phyloP scores from a whole-genome alignment of 2,113 vertebrate genomes.

The Equus quagga region DNA sequence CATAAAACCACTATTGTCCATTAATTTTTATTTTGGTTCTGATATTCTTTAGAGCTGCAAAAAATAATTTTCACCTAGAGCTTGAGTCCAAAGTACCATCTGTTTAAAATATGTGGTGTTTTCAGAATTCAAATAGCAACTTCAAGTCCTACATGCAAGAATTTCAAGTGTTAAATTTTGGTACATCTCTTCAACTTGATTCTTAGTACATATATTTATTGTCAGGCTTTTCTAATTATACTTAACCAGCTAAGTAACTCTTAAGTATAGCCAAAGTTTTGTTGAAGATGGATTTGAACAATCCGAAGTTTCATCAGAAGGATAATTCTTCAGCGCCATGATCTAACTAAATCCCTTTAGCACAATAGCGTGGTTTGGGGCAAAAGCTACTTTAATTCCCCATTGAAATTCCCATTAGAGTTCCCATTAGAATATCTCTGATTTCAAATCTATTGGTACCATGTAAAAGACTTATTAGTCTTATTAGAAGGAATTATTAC shows the following conservation, averaged over 20 bases:
- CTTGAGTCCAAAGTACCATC: background rate
- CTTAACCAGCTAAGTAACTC: background rate
- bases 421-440: background rate
- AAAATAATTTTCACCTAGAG: background rate
- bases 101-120: background rate
- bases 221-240: background rate
- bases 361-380: background rate
- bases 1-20: background rate
- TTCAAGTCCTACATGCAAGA: background rate
- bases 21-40: background rate
- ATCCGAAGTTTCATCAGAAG: background rate
- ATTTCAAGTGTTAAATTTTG: background rate
- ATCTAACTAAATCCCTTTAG: background rate
- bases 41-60: background rate
- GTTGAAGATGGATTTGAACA: background rate
- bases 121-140: constrained; percentile 8
- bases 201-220: background rate
- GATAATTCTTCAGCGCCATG: background rate
- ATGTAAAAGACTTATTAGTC: background rate
- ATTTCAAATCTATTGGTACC: background rate
- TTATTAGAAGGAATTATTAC: background rate
- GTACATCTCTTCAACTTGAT: background rate
- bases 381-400: background rate
- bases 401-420: background rate
- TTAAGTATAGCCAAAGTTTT: background rate